Evolutionary conservation across 2,113 vertebrate species (phyloP).

Genomic region (Caretta caretta): DNA sequence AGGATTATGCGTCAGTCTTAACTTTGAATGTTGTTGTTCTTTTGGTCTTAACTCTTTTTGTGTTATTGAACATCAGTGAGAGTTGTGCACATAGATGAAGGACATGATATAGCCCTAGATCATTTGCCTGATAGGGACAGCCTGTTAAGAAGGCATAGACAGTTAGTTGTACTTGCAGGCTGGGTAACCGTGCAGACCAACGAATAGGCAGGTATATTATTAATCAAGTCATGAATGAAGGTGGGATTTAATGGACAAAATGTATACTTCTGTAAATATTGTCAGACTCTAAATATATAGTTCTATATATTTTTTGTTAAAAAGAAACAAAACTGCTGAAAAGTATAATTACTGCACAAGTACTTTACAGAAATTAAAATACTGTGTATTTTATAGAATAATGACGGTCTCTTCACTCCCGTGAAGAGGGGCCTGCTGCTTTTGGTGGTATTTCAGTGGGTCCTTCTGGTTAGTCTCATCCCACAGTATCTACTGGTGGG

Average conservation of each 20-base stretch:
- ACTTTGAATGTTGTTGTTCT: not conserved
- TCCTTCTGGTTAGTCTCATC: not conserved
- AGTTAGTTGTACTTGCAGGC: not conserved
- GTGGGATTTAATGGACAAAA: not conserved
- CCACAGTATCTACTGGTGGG: not conserved
- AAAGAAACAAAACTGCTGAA: not conserved
- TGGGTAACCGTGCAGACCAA: accelerated
- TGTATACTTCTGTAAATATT: not conserved
- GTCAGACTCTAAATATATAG: not conserved
- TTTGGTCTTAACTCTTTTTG: not conserved
- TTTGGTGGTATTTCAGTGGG: not conserved
- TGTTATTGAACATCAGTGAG: not conserved
- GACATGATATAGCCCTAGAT: accelerated
- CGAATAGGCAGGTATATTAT: not conserved
- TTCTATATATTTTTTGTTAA: not conserved
- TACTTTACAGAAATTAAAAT: not conserved
- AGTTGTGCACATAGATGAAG: not conserved
- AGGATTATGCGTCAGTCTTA: not conserved
- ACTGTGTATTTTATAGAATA: not conserved
- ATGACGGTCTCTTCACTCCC: not conserved
- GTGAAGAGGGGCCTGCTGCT: not conserved
- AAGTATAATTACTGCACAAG: not conserved
- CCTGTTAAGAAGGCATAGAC: not conserved
- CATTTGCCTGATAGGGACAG: not conserved
- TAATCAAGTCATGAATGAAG: not conserved